Evolutionary conservation across 2,888 invertebrate species (phyloP).

Genomic region (Dasypogon diadema): DNA sequence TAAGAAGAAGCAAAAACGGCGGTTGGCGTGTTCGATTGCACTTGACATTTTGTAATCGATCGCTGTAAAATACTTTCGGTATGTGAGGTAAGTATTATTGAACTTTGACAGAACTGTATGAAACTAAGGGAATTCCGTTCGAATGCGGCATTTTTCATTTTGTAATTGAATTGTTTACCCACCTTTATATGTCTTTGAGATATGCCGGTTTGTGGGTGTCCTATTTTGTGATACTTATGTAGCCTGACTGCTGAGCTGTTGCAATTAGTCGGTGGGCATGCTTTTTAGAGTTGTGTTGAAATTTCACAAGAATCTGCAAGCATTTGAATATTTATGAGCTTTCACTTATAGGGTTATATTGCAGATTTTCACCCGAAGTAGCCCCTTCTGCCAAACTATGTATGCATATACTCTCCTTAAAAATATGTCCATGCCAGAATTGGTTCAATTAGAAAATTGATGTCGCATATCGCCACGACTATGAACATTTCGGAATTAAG

Average conservation of each 20-base stretch:
- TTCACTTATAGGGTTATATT: no score
- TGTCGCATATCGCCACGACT: no score
- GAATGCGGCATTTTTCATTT: slow-evolving; percentile 35
- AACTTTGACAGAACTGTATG: slow-evolving; percentile 42
- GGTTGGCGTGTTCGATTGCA: slow-evolving; percentile 40
- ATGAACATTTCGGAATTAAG: no score
- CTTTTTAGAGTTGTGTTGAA: slow-evolving; percentile 1
- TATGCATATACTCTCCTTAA: no score
- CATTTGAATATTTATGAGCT: no score
- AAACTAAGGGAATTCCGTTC: slow-evolving; percentile 27
- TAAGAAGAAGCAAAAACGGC: slow-evolving; percentile 7
- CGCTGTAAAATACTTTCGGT: slow-evolving; percentile 22
- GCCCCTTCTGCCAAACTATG: no score
- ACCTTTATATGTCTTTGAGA: slow-evolving; percentile 9
- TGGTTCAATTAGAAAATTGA: no score
- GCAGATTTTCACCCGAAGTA: no score
- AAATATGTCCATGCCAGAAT: no score
- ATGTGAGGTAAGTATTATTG: slow-evolving; percentile 40
- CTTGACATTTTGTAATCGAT: slow-evolving; percentile 50
- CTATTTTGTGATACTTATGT: slow-evolving; percentile 23
- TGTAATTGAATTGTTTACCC: slow-evolving; percentile 49
- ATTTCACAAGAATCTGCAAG: slow-evolving; percentile 11
- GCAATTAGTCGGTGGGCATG: neutral
- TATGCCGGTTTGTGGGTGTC: slow-evolving; percentile 12
- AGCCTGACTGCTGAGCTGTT: neutral